Base-by-base conservation (phyloP, 2,888 invertebrate species). In the Phania funesta region DNA sequence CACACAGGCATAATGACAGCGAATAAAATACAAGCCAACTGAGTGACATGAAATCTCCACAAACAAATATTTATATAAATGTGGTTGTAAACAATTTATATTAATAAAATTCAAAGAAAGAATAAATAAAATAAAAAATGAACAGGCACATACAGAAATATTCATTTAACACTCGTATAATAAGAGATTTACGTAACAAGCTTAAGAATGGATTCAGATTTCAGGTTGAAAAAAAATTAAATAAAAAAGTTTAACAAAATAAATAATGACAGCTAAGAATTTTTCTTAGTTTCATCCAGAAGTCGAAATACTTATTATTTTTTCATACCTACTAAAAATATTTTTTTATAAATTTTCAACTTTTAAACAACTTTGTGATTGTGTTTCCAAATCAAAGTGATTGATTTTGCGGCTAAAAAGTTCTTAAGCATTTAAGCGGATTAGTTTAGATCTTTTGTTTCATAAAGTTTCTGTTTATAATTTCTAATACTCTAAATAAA, bases 391-490 rank as follows among this genome's bases (percentile, higher is more conserved):
- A 13, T 48, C 29, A 73, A 62, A 50, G 73, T 29, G 20, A 60
- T 71, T 50, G 60, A 50, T 48, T 73, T 62, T 52, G 73, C 8
- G 73, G 50, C 62, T 73, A 44, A 41, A n/a, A 62, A 24, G 22
- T 58, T 70, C n/a, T 44, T 7, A 71, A 48, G 20, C 56, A 65
- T 38, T 35, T 64, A 65, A 78, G 52, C 50, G 26, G 67, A 79
- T 79, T 79, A 67, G 50, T 58, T 50, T 38, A n/a, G 38, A 29
- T 20, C 22, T 22, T 38, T 26, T 48, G 32, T 48, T 9, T 5
- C 5, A n/a, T 29, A 44, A 44, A n/a, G 0, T 9, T 3, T 5
- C 32, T 60, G n/a, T 16, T 32, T 52, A 29, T 13, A 20, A 16
- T 32, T 18, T n/a, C n/a, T 18, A n/a, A 22, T 20, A 29, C 11